A percentile compares a stretch with the other conserved stretches of the same genome.
Evolutionary conservation across 1,140 invertebrate species (phyloP).

Genomic region (Acromyrmex heyeri): DNA sequence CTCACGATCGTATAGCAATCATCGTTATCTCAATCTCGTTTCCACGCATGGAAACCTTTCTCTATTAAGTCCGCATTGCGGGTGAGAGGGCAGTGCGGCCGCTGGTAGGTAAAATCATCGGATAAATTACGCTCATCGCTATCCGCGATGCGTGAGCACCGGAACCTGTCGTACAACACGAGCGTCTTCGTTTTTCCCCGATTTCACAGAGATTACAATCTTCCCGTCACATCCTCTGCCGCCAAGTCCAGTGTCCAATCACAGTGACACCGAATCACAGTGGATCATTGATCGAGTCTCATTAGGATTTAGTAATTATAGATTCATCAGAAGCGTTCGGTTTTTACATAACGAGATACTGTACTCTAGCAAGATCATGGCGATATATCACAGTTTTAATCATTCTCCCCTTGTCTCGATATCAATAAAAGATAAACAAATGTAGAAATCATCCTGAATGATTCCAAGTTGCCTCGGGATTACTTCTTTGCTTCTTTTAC

Average conservation of each 20-base stretch:
- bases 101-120: slow-evolving; percentile 53
- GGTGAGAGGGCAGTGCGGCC: slow-evolving; percentile 24
- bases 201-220: slow-evolving; percentile 11
- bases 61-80: slow-evolving; percentile 63
- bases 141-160: slow-evolving; percentile 43
- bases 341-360: slow-evolving; percentile 64
- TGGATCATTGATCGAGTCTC: slow-evolving; percentile 67
- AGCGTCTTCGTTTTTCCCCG: slow-evolving; percentile 22
- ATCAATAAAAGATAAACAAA: slow-evolving; percentile 66
- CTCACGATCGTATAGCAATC: slow-evolving; percentile 62
- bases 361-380: slow-evolving; percentile 62
- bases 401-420: slow-evolving; percentile 55
- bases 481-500: slow-evolving; percentile 5
- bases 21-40: slow-evolving; percentile 71
- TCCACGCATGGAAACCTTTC: slow-evolving; percentile 61
- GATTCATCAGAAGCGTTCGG: slow-evolving; percentile 55
- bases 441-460: slow-evolving; percentile 51
- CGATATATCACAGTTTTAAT: slow-evolving; percentile 77
- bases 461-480: slow-evolving; percentile 7
- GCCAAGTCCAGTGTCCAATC: slow-evolving; percentile 9
- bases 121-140: slow-evolving; percentile 64
- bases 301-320: slow-evolving; percentile 72
- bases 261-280: slow-evolving; percentile 52
- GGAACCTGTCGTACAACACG: not conserved
- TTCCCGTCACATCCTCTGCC: not conserved